Evolutionary conservation across 2,797 vertebrate genomes (phyloP), one percentile per base, ranked within the genome.

Genomic region (Emydoidea blandingii): DNA sequence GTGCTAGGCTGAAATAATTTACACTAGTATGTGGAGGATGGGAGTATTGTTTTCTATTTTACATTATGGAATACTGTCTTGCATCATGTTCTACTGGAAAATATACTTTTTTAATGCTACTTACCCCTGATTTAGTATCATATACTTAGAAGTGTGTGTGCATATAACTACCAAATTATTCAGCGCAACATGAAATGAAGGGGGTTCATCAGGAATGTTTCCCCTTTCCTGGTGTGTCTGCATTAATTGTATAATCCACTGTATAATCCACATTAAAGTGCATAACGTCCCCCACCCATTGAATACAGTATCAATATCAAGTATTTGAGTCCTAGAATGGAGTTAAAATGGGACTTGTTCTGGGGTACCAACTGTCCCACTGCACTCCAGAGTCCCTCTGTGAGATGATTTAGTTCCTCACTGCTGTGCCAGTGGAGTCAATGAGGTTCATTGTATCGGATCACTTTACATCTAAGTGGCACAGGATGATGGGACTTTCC

Each of bases 1-100:
- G 89, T 81, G 27, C 10, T 80, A 41, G 49, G 84, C 90, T 44
- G 87, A 78, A 88, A 47, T 82, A 80, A 86, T 89, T 84, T 93
- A 21, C 54, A 83, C 14, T 79, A 54, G 11, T 84, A 57, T 92
- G 92, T 86, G 53, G 54, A 72, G 54, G 34, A 81, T 54, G 12
- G 4, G 83, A 86, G 53, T 89, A 87, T 83, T 89, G 23, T 27
- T 52, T 89, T 72, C 34, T 78, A 5, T 91, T 86, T 80, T 72
- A 84, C 29, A 4, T 87, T 79, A 10, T 54, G 41, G 41, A 85
- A 47, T 15, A 5, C 27, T 8, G 16, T 25, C 25, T 88, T 21
- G 8, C 1, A 47, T 47, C 34, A 21, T 68, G 34, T 68, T 68
- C 62, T 68, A 37, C 62, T 68, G 62, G 12, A 82, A 53, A n/a